These are phyloP conservation scores for Chrysodeixis includens DNA, from an alignment of 2,888 invertebrate genomes.

Conservation along the genomic window DNA sequence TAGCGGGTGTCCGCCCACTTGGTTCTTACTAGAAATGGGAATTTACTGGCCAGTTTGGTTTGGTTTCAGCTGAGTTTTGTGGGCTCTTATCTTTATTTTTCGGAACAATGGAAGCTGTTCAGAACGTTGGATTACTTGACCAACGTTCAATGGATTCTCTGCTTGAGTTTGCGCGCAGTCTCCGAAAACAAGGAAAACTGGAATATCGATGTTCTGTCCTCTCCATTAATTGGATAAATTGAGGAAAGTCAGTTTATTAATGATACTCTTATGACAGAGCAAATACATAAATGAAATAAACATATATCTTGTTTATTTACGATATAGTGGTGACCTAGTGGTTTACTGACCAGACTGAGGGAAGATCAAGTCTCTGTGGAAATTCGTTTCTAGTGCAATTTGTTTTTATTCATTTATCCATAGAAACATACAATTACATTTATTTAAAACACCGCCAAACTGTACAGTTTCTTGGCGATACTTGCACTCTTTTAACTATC, in stretches of 20 bases:
- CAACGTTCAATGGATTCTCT: slow-evolving; percentile 18
- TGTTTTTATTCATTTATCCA: too few relatives aligned
- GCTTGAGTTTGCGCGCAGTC: slow-evolving; percentile 30
- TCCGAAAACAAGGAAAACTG: slow-evolving; percentile 34
- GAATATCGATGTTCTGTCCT: slow-evolving; percentile 9
- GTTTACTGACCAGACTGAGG: background rate
- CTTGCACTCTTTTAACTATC: too few relatives aligned
- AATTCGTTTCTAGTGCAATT: too few relatives aligned
- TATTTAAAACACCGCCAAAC: too few relatives aligned
- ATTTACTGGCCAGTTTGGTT: slow-evolving; percentile 49
- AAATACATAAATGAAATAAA: slow-evolving; percentile 17
- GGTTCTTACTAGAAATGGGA: slow-evolving; percentile 47
- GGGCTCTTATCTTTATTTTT: slow-evolving; percentile 49
- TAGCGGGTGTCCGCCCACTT: slow-evolving; percentile 31
- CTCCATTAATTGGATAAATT: slow-evolving; percentile 34
- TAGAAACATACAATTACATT: too few relatives aligned
- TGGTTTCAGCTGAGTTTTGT: slow-evolving; percentile 39
- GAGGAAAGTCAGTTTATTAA: slow-evolving; percentile 41
- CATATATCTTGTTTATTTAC: slow-evolving; percentile 1
- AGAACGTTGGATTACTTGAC: slow-evolving; percentile 32
- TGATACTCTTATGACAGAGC: slow-evolving; percentile 13
- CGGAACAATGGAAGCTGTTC: slow-evolving; percentile 43
- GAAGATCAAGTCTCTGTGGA: too few relatives aligned
- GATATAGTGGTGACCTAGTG: background rate
- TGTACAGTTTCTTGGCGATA: too few relatives aligned